Base-by-base conservation (phyloP, 2,113 vertebrate genomes). In the Otocyon megalotis region DNA sequence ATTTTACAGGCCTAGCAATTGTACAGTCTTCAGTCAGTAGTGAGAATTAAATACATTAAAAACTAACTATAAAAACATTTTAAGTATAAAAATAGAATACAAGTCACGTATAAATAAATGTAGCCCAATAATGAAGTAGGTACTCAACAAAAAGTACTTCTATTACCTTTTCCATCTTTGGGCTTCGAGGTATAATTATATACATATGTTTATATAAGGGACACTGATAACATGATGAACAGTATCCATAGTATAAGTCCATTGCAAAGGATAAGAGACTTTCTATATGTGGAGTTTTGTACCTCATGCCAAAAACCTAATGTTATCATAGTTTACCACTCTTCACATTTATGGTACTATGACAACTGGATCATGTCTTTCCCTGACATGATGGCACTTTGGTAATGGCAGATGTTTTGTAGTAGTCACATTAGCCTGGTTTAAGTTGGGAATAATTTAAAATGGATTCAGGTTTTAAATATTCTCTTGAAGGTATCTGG, bases 91-190 rank as follows among this genome's bases (percentile, higher is more conserved):
- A 54, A 6, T 90, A 81, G 71, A 35, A 58, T 90, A 76, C 43
- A 79, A 91, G 77, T 79, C 37, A 56, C 48, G 22, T 48, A 17
- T 62, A 56, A 26, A 37, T 83, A 3, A 65, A 26, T 77, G 48
- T 91, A 50, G 16, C 60, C 20, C 28, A 88, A 4, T 19, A 72
- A 17, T 72, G 43, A 93, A 48, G 37, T 83, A 48, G 71, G 24
- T 28, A 17, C 35, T 62, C 37, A 71, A 26, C 76, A 89, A 89
- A 88, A 82, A n/a, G 35, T 93, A 32, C 35, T 96, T 90, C 88
- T 63, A 86, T 83, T 77, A 87, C 86, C 24, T 77, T 65, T 91
- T 79, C 58, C 0, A 30, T 30, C 4, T 82, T 80, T n/a, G 43
- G 79, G 5, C 10, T 92, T 65, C 87, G 35, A 93, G 28, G 24